Conservation (phyloP, 2,113 vertebrate genomes). For the Rhineura floridana region DNA sequence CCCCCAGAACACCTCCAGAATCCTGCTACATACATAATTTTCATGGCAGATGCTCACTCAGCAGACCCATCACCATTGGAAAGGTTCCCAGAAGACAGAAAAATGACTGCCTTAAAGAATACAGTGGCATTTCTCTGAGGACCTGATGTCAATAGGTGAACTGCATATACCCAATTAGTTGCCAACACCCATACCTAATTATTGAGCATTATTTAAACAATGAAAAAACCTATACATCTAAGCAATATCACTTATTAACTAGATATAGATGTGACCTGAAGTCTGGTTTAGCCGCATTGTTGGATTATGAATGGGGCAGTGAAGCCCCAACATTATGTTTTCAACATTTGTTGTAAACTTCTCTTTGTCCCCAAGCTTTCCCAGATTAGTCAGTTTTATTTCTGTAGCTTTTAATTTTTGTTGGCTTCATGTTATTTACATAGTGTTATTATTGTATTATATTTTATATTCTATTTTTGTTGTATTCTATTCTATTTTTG, state of each 20-base stretch:
- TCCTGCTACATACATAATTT: background rate
- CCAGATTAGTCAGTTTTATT: no score
- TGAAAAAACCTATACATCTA: slow-evolving; percentile 33
- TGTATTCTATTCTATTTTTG: no score
- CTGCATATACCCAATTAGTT: slow-evolving; percentile 67
- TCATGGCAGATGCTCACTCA: background rate
- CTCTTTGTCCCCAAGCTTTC: no score
- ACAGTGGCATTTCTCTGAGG: slow-evolving; percentile 62
- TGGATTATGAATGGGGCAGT: background rate
- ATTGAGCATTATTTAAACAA: slow-evolving; percentile 51
- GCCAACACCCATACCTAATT: slow-evolving; percentile 71
- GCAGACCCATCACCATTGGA: background rate
- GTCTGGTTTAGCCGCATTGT: slow-evolving; percentile 49
- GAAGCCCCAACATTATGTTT: slow-evolving; percentile 19
- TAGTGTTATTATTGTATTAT: no score
- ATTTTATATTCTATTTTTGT: no score
- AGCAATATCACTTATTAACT: slow-evolving; percentile 16
- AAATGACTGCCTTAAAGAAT: slow-evolving; percentile 51
- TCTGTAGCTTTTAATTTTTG: no score
- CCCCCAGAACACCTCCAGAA: background rate
- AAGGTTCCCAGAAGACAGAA: background rate
- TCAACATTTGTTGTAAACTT: no score
- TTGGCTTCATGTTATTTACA: no score
- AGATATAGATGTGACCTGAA: slow-evolving; percentile 44
- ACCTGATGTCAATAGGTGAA: slow-evolving; percentile 49